A percentile compares a stretch with the other conserved stretches of the same genome.
Evolutionary conservation across 2,113 vertebrate species (phyloP).

Genomic region (Percina caprodes): DNA sequence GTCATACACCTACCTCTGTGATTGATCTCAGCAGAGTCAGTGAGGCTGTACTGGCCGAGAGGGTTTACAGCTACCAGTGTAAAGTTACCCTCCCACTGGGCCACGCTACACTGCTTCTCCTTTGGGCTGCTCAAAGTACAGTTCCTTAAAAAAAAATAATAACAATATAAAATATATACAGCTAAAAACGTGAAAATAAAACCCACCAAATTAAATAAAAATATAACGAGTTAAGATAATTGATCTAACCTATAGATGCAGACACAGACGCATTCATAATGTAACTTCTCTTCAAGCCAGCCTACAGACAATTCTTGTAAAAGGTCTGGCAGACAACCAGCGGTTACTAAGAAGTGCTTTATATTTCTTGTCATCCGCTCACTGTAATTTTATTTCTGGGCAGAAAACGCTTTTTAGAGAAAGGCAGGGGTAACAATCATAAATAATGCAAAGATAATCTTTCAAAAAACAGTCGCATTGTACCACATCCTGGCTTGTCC

Average conservation of each 20-base stretch:
- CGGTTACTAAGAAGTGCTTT: conserved; percentile 57
- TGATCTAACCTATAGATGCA: not conserved
- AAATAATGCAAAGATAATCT: conserved; percentile 41
- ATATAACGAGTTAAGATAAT: not conserved
- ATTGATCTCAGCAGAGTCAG: conserved; percentile 72
- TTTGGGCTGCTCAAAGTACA: not conserved
- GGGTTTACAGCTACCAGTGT: conserved; percentile 79
- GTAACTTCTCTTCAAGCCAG: conserved; percentile 26
- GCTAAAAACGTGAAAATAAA: not conserved
- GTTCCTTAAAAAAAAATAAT: conserved; percentile 34
- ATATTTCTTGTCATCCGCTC: conserved; percentile 30
- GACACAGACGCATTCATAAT: conserved; percentile 30
- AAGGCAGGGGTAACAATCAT: not conserved
- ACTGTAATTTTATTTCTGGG: conserved; percentile 8
- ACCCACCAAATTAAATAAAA: not conserved
- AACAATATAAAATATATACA: not conserved
- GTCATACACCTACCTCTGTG: conserved; percentile 72
- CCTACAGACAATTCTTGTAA: conserved; percentile 58
- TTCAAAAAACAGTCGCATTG: conserved; percentile 1
- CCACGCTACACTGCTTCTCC: conserved; percentile 27
- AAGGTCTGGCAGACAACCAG: conserved; percentile 43
- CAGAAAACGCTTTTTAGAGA: conserved; percentile 29
- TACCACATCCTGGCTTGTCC: not conserved
- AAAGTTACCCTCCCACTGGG: conserved; percentile 77
- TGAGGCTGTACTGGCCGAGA: conserved; percentile 74